Evolutionary conservation across 2,113 vertebrate species (phyloP).

Genomic region (Zosterops borbonicus): DNA sequence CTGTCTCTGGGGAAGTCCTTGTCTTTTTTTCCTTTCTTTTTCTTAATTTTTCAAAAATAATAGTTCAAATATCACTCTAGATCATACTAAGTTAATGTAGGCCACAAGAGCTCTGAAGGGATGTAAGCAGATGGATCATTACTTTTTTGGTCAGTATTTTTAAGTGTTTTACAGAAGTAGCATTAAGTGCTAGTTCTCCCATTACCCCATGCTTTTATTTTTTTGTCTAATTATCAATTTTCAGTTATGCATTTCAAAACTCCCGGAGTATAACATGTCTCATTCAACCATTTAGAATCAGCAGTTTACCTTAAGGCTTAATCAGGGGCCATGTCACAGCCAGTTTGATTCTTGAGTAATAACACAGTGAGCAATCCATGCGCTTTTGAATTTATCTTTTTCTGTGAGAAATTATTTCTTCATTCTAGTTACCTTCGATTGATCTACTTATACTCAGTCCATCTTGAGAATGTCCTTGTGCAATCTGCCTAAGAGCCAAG

Average conservation of each 20-base stretch:
- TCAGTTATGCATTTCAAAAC: conserved; percentile 23
- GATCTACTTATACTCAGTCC: not conserved
- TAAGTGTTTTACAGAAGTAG: not conserved
- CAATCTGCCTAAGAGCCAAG: not conserved
- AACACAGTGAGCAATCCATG: not conserved
- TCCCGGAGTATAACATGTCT: not conserved
- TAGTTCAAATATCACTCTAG: not conserved
- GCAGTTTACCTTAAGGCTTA: not conserved
- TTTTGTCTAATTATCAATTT: conserved; percentile 11
- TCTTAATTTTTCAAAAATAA: not conserved
- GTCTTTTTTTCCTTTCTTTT: too few relatives aligned
- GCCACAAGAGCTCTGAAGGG: not conserved
- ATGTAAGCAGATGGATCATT: not conserved
- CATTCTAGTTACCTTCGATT: not conserved
- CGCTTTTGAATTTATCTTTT: not conserved
- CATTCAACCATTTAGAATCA: conserved; percentile 20
- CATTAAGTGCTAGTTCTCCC: not conserved
- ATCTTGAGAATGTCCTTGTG: not conserved
- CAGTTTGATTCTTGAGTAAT: not conserved
- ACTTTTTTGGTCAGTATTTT: not conserved
- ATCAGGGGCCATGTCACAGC: not conserved
- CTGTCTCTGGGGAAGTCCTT: not conserved
- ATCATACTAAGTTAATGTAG: not conserved
- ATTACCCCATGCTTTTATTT: not conserved
- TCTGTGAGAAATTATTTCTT: not conserved